Evolutionary conservation across 2,888 invertebrate species (phyloP).

Genomic region (Volucella bombylans): DNA sequence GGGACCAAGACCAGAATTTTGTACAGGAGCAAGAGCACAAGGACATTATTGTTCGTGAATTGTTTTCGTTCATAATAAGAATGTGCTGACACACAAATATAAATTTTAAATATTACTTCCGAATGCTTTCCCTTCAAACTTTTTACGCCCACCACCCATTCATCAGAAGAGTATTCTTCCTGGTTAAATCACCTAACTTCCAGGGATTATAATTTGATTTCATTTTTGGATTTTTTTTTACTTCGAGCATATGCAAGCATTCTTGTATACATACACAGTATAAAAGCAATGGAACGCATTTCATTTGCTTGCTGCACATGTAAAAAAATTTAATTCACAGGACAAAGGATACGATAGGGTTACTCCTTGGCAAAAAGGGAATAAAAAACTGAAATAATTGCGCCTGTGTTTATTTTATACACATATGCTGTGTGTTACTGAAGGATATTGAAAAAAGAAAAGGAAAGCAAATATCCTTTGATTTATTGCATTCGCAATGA

Average conservation of each 20-base stretch:
- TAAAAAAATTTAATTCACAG: constrained; percentile 24
- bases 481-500: constrained; percentile 37
- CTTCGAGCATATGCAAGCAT: background rate
- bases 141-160: background rate
- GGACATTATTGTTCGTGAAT: constrained; percentile 24
- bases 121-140: constrained; percentile 31
- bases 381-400: background rate
- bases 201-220: constrained; percentile 31
- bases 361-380: constrained; percentile 6
- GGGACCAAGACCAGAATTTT: too few relatives aligned
- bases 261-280: too few relatives aligned
- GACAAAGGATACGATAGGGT: background rate
- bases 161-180: background rate
- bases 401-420: background rate
- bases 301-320: constrained; percentile 14
- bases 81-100: background rate
- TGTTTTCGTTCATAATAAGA: constrained; percentile 11
- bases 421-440: too few relatives aligned
- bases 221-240: constrained; percentile 24
- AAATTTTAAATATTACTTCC: constrained; percentile 48
- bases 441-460: constrained; percentile 15
- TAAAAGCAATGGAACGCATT: constrained; percentile 28
- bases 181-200: constrained; percentile 10
- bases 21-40: background rate
- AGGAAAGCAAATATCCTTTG: constrained; percentile 16